A percentile compares a stretch with the other conserved stretches of the same genome.
Conservation (phyloP, 2,888 invertebrate species). For the Agrilus cyanescens region DNA sequence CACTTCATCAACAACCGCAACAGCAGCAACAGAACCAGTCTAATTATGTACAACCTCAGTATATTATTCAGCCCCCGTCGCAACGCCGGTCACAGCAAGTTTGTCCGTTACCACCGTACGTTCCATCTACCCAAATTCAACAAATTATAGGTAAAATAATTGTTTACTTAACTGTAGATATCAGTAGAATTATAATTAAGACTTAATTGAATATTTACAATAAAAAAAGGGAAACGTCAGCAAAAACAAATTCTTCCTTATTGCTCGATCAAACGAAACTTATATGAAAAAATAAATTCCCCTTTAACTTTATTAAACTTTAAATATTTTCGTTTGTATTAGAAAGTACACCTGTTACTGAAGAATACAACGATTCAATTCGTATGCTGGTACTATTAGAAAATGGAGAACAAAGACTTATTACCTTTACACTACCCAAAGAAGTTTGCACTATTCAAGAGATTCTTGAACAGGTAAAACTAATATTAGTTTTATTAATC, state of each 20-base stretch:
- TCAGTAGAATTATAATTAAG: no score
- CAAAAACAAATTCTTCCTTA: no score
- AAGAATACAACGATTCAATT: slow-evolving; percentile 52
- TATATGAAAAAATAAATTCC: no score
- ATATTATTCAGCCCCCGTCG: slow-evolving; percentile 17
- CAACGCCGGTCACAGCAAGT: slow-evolving; percentile 17
- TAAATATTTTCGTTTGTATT: slow-evolving; percentile 1
- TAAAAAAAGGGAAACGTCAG: no score
- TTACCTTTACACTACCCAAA: slow-evolving; percentile 70
- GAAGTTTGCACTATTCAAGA: slow-evolving; percentile 75
- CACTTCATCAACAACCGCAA: slow-evolving; percentile 19
- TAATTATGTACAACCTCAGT: slow-evolving; percentile 18
- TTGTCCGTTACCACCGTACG: slow-evolving; percentile 25
- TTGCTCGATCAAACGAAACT: no score
- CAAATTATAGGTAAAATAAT: slow-evolving; percentile 28
- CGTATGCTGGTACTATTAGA: slow-evolving; percentile 69
- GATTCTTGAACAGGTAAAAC: slow-evolving; percentile 61
- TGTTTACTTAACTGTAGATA: neutral
- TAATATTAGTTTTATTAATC: neutral
- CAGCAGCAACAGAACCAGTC: slow-evolving; percentile 15
- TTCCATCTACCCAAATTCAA: slow-evolving; percentile 29
- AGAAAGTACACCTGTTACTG: slow-evolving; percentile 36
- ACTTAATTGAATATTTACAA: no score
- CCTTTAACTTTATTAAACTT: neutral
- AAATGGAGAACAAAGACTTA: slow-evolving; percentile 68